Evolutionary conservation across 2,888 invertebrate genomes (phyloP).

Genomic region (Neoaliturus tenellus): DNA sequence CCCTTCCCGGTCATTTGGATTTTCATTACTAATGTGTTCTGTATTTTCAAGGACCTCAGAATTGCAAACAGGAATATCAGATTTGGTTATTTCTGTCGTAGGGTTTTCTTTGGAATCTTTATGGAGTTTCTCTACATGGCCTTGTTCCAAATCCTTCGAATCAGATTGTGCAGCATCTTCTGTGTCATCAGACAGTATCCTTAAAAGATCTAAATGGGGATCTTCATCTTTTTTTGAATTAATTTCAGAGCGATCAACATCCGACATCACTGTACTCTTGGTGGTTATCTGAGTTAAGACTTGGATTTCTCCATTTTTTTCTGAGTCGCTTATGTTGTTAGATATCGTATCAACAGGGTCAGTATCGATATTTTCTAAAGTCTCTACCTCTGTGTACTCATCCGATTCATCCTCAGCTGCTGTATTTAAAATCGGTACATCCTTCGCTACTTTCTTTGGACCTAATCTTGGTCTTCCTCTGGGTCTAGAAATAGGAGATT

Average conservation of each 20-base stretch:
- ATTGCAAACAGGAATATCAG: too few species aligned
- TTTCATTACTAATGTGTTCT: neutral
- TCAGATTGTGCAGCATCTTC: neutral
- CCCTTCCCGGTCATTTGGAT: neutral
- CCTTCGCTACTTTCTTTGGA: neutral
- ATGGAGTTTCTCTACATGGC: neutral
- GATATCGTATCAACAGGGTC: neutral
- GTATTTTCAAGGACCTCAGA: too few species aligned
- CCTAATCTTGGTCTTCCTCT: constrained; percentile 16
- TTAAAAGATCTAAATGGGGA: constrained; percentile 43
- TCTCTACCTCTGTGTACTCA: constrained; percentile 33
- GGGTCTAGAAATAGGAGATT: neutral
- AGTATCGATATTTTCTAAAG: constrained; percentile 4
- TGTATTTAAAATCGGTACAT: neutral
- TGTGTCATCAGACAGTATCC: constrained; percentile 48
- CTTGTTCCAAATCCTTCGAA: neutral
- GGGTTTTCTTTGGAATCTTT: neutral
- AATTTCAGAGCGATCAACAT: neutral
- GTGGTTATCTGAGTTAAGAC: neutral
- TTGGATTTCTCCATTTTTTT: neutral
- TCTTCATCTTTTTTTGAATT: neutral
- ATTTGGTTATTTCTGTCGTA: neutral
- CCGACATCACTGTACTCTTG: neutral
- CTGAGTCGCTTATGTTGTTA: neutral
- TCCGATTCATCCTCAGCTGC: constrained; percentile 9